Conservation (phyloP, 2,888 invertebrate species). For the Erebia epiphron region DNA sequence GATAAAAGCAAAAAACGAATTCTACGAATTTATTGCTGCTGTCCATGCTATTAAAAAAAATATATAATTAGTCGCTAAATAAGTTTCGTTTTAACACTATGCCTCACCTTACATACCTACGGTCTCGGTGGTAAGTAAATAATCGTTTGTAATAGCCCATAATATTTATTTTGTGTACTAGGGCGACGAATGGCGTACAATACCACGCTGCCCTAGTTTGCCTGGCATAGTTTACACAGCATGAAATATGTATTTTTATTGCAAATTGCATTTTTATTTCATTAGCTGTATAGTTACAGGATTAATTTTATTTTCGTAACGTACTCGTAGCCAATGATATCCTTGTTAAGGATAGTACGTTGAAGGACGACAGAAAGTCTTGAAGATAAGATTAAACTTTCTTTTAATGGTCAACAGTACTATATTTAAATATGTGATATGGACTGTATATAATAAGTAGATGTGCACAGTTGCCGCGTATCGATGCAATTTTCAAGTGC, state of each 20-base stretch:
- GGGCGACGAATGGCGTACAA: conserved; percentile 4
- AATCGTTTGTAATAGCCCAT: conserved; percentile 1
- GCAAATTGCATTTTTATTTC: neutral
- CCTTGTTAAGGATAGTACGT: no score
- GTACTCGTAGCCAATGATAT: no score
- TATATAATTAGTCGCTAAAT: neutral
- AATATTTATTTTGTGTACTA: conserved; percentile 7
- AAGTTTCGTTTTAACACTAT: neutral
- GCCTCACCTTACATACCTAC: neutral
- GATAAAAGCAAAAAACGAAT: neutral
- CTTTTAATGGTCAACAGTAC: no score
- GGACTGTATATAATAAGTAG: no score
- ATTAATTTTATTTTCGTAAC: neutral
- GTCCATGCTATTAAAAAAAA: no score
- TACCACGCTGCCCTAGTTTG: neutral
- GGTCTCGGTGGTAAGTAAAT: neutral
- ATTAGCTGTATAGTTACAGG: neutral
- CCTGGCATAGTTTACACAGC: neutral
- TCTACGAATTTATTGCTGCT: no score
- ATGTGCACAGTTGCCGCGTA: no score
- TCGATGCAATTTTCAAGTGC: no score
- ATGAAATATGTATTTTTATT: conserved; percentile 5
- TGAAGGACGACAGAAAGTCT: no score
- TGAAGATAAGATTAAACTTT: no score
- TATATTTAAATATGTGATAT: no score